These are phyloP conservation scores for Ambastaia sidthimunki DNA, from an alignment of 2,797 vertebrate species.

Conservation along the genomic window DNA sequence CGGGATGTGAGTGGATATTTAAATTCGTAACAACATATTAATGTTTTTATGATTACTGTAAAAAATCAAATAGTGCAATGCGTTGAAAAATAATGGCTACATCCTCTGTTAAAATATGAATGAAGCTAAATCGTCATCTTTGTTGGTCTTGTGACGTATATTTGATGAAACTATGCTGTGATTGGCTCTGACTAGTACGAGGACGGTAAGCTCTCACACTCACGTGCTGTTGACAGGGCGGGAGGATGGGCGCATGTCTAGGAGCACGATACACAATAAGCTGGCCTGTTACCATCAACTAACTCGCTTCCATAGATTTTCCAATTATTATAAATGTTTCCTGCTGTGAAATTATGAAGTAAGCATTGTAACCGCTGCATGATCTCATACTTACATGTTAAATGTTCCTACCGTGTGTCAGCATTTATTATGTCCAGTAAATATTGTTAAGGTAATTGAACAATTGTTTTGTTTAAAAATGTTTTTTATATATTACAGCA, in stretches of 20 bases:
- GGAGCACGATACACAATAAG: constrained; percentile 25
- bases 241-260: constrained; percentile 12
- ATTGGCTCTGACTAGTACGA: constrained; percentile 20
- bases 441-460: no score
- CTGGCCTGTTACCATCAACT: neutral
- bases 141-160: neutral
- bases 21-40: no score
- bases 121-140: neutral
- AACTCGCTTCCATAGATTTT: neutral
- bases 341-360: neutral
- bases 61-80: no score
- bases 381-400: neutral
- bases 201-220: constrained; percentile 27
- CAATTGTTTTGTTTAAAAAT: no score
- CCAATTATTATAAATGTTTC: neutral
- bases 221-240: constrained; percentile 26
- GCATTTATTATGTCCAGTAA: no score
- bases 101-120: constrained; percentile 3
- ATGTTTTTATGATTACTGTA: no score
- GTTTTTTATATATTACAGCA: no score
- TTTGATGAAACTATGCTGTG: neutral
- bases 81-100: neutral
- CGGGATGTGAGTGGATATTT: no score
- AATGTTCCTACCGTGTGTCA: no score
- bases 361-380: neutral